Conservation (phyloP, 64 coral and sea anemone species). For the Orbicella faveolata region DNA sequence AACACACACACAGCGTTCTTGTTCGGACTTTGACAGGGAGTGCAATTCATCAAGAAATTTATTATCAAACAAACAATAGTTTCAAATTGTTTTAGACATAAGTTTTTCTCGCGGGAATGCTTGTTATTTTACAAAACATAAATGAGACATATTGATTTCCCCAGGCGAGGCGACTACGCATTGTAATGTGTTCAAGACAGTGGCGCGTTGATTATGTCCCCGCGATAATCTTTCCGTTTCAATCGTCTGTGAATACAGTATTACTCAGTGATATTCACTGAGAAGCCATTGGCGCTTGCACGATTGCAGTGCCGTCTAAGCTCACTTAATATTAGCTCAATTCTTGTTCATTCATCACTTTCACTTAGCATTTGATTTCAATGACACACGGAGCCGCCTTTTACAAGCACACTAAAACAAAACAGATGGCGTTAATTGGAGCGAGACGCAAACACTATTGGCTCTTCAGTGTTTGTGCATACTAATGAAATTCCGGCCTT, state of each 20-base stretch:
- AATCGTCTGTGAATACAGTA: not conserved
- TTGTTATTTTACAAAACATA: too few species aligned
- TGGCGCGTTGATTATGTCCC: not conserved
- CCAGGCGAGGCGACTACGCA: not conserved
- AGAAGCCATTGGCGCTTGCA: not conserved
- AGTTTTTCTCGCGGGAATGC: too few species aligned
- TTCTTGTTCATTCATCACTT: not conserved
- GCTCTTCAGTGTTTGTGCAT: not conserved
- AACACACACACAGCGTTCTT: not conserved
- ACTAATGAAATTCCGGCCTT: not conserved
- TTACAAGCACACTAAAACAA: not conserved
- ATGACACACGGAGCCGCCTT: not conserved
- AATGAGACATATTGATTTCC: not conserved
- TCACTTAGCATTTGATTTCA: not conserved
- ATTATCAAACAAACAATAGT: too few species aligned
- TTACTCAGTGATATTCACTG: not conserved
- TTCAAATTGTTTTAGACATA: too few species aligned
- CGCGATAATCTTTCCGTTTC: not conserved
- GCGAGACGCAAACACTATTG: conserved; percentile 5
- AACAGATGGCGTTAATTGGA: conserved; percentile 2
- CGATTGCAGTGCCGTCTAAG: not conserved
- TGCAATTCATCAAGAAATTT: too few species aligned
- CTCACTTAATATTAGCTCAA: not conserved
- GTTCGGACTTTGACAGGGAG: not conserved
- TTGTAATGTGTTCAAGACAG: not conserved